Conservation (phyloP, 2,113 vertebrate species). For the Gallinago undulata region DNA sequence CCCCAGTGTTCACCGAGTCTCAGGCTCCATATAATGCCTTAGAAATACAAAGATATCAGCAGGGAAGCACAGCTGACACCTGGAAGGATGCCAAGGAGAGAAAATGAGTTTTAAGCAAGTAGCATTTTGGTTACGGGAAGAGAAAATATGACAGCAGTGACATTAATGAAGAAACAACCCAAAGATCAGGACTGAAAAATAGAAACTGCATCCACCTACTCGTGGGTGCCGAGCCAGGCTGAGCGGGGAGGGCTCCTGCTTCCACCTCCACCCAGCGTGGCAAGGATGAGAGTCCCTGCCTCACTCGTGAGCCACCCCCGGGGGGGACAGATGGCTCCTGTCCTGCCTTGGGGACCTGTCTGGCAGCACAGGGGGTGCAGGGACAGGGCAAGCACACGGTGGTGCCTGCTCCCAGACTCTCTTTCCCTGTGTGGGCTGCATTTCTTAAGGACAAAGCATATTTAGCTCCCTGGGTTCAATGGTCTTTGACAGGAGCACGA, state of each 20-base stretch:
- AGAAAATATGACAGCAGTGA: slow-evolving; percentile 27
- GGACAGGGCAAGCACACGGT: background rate
- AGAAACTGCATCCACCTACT: slow-evolving; percentile 8
- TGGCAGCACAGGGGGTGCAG: background rate
- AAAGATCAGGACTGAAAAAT: background rate
- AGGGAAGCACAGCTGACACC: background rate
- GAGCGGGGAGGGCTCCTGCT: background rate
- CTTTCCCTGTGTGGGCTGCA: background rate
- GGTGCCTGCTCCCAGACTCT: background rate
- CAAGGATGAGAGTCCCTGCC: background rate
- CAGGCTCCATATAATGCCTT: background rate
- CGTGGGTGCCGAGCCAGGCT: background rate
- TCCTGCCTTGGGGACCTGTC: background rate
- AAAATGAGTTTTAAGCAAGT: slow-evolving; percentile 42
- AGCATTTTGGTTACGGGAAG: background rate
- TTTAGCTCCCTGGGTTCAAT: background rate
- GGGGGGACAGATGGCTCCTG: background rate
- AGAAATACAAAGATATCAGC: background rate
- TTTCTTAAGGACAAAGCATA: background rate
- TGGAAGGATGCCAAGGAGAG: slow-evolving; percentile 36
- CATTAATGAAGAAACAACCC: slow-evolving; percentile 42
- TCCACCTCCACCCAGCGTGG: background rate
- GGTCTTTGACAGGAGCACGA: background rate
- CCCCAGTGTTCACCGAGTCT: background rate
- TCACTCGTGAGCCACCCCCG: rapidly evolving